Conservation (phyloP, 2,888 invertebrate species). For the Oscheius sp. region DNA sequence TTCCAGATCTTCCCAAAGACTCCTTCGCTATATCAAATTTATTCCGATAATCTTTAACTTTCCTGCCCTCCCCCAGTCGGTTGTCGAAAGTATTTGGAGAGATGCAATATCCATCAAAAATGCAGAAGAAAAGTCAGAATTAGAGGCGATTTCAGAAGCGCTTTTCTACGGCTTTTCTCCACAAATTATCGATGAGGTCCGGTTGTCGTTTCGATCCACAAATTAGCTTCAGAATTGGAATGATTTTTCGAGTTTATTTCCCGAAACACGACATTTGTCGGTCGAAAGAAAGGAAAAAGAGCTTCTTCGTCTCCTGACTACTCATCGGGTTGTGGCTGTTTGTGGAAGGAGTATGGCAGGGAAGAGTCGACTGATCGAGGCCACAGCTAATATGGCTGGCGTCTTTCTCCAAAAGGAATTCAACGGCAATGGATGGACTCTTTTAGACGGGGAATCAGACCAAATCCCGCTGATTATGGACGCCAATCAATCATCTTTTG, state of each 20-base stretch:
- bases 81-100: background rate
- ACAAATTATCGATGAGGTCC: background rate
- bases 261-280: background rate
- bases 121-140: background rate
- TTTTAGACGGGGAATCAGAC: background rate
- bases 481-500: background rate
- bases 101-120: background rate
- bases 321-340: background rate
- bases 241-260: background rate
- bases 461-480: background rate
- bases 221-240: background rate
- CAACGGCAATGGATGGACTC: background rate
- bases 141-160: background rate
- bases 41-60: background rate
- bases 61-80: background rate
- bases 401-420: background rate
- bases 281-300: background rate
- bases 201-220: too few relatives aligned
- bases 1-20: background rate
- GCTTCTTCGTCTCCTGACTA: background rate
- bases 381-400: background rate
- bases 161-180: background rate
- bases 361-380: background rate
- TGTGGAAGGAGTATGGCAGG: background rate
- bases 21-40: background rate